These are phyloP conservation scores for Rousettus leschenaultii DNA, from an alignment of 2,113 vertebrate species.

Conservation along the genomic window DNA sequence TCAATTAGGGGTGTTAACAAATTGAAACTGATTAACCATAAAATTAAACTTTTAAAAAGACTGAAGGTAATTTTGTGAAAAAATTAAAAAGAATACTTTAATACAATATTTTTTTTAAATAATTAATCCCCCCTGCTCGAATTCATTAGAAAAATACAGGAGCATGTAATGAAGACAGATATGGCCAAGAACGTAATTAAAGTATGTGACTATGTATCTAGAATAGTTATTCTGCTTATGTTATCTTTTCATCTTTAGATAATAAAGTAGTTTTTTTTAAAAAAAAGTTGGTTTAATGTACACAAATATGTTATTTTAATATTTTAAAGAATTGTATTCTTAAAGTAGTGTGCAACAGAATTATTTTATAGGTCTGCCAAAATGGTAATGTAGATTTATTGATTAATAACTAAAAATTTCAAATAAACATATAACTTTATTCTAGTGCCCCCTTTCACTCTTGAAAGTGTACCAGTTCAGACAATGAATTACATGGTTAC, in stretches of 20 bases:
- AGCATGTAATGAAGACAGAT: neutral
- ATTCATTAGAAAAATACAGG: slow-evolving; percentile 1
- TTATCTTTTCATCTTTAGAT: neutral
- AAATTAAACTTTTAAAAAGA: neutral
- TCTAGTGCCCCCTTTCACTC: neutral
- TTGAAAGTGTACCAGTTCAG: neutral
- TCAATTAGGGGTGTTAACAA: neutral
- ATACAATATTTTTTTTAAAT: neutral
- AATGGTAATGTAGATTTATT: neutral
- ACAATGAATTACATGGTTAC: neutral
- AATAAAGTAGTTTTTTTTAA: neutral
- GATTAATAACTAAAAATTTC: neutral
- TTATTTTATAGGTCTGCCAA: slow-evolving; percentile 1
- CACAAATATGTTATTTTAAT: neutral
- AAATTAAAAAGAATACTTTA: neutral
- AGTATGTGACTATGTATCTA: neutral
- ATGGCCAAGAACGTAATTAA: neutral
- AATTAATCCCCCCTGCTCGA: neutral
- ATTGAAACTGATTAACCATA: neutral
- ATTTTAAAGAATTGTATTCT: neutral
- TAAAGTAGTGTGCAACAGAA: neutral
- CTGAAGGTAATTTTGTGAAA: slow-evolving; percentile 1
- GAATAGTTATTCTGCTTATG: neutral
- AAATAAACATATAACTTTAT: neutral
- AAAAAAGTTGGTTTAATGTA: neutral